These are phyloP conservation scores for Apis dorsata DNA, from an alignment of 1,140 invertebrate species.

Conservation along the genomic window DNA sequence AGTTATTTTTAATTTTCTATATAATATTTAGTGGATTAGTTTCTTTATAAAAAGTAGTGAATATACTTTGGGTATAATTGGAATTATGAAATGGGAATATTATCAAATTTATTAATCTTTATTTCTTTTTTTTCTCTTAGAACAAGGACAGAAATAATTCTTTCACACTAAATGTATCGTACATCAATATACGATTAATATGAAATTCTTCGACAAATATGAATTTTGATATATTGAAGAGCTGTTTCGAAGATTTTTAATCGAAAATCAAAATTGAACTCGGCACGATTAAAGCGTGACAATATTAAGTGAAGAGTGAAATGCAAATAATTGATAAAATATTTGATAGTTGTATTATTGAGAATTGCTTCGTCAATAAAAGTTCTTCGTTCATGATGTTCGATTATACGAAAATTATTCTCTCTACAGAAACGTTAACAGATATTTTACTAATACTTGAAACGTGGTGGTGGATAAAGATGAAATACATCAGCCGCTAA, in stretches of 20 bases:
- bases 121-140: too few relatives aligned
- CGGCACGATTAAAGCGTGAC: not conserved
- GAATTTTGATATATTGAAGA: not conserved
- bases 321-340: not conserved
- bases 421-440: not conserved
- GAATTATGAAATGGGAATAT: too few relatives aligned
- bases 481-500: not conserved
- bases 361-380: not conserved
- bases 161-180: too few relatives aligned
- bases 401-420: not conserved
- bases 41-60: too few relatives aligned
- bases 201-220: not conserved
- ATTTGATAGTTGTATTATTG: not conserved
- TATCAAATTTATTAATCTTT: too few relatives aligned
- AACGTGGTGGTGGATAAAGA: not conserved
- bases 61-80: too few relatives aligned
- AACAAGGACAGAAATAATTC: too few relatives aligned
- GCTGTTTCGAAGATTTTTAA: not conserved
- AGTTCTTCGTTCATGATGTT: not conserved
- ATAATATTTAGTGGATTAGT: too few relatives aligned
- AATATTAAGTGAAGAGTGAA: too few relatives aligned
- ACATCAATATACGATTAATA: too few relatives aligned
- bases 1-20: too few relatives aligned
- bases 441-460: not conserved
- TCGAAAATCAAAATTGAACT: not conserved